phyloP scores from a whole-genome alignment of 2,113 vertebrate genomes.

The Epinephelus lanceolatus region DNA sequence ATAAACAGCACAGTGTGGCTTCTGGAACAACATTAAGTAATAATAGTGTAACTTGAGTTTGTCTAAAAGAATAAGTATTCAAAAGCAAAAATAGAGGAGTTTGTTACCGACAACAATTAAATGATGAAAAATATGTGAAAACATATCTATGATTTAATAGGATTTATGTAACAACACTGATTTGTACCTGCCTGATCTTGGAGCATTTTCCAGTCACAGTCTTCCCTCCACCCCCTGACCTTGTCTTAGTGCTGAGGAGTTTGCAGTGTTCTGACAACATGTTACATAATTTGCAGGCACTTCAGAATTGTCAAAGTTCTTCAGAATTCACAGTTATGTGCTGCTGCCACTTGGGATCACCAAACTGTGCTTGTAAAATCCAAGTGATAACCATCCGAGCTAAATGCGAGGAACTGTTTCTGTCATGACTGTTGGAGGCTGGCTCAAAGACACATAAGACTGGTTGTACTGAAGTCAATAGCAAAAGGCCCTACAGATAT shows the following conservation, averaged over 20 bases:
- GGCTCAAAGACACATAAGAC: neutral
- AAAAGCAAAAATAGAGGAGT: neutral
- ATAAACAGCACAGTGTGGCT: constrained; percentile 49
- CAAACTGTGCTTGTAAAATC: neutral
- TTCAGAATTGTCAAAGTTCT: neutral
- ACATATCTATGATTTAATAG: too few species aligned
- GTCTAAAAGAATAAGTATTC: neutral
- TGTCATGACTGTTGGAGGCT: neutral
- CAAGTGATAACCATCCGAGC: neutral
- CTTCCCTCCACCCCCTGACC: neutral
- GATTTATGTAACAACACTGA: too few species aligned
- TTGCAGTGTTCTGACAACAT: neutral
- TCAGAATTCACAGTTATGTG: too few species aligned
- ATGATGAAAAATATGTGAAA: neutral
- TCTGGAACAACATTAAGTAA: constrained; percentile 12
- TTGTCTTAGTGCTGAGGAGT: neutral
- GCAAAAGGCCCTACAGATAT: neutral
- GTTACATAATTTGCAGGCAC: neutral
- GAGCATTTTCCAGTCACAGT: neutral
- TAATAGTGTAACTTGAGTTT: neutral
- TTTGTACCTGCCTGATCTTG: neutral
- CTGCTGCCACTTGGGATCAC: constrained; percentile 1
- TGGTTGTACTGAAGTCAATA: neutral
- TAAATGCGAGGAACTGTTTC: neutral
- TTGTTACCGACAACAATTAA: neutral